Conservation (phyloP, 2,113 vertebrate genomes). For the Sula dactylatra region DNA sequence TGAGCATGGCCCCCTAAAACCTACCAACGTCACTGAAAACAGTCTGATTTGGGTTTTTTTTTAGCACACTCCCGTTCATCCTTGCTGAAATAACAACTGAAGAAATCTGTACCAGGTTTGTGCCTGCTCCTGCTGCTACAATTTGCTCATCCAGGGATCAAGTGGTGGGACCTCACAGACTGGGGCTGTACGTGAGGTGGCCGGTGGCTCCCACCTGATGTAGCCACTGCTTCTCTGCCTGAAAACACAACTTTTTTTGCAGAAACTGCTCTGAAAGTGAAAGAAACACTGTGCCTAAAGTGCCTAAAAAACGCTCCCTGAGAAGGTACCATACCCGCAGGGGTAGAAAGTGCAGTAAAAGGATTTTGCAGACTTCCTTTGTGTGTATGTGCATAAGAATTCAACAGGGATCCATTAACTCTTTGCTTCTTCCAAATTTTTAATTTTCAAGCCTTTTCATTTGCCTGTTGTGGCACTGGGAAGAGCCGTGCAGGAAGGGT, state of each 20-base stretch:
- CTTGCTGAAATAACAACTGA: neutral
- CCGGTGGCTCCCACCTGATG: neutral
- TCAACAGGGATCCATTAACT: neutral
- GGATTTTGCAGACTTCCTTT: neutral
- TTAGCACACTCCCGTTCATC: neutral
- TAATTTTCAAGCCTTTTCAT: neutral
- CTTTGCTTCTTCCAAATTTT: neutral
- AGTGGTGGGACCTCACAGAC: neutral
- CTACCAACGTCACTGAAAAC: neutral
- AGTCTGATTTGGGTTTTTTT: fast-evolving
- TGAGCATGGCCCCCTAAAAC: neutral
- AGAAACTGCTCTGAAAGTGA: neutral
- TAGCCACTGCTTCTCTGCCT: neutral
- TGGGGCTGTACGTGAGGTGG: fast-evolving
- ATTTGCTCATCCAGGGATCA: neutral
- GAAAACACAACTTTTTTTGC: neutral
- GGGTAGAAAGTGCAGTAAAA: neutral
- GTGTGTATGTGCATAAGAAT: neutral
- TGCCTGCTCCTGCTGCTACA: neutral
- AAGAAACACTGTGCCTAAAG: neutral
- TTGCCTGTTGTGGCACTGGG: fast-evolving
- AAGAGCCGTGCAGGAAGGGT: fast-evolving
- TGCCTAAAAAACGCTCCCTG: neutral
- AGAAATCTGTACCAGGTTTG: neutral
- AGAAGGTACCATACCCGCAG: neutral